Evolutionary conservation across 2,888 invertebrate genomes (phyloP).

Genomic region (Exephanes ischioxanthus): DNA sequence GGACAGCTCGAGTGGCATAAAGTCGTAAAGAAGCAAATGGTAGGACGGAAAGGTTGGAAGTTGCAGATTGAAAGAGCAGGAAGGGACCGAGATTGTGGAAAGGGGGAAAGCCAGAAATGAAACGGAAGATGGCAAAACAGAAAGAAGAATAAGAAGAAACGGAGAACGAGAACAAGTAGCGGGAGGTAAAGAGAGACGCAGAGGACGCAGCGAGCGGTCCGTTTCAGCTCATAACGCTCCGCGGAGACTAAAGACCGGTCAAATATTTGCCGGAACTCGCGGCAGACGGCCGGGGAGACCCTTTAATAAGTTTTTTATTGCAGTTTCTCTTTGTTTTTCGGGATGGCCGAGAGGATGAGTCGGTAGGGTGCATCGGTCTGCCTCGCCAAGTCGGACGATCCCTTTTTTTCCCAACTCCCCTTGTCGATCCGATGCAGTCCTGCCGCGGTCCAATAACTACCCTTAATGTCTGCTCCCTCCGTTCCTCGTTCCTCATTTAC

Average conservation of each 20-base stretch:
- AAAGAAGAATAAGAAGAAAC: slow-evolving; percentile 35
- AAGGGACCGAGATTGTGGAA: slow-evolving; percentile 26
- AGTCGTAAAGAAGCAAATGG: slow-evolving; percentile 69
- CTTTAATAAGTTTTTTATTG: slow-evolving; percentile 82
- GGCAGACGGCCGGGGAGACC: slow-evolving; percentile 68
- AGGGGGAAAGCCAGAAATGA: slow-evolving; percentile 56
- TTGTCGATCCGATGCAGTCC: slow-evolving; percentile 36
- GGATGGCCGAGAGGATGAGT: slow-evolving; percentile 24
- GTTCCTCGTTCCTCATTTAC: background rate
- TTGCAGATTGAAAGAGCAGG: slow-evolving; percentile 58
- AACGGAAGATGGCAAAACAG: slow-evolving; percentile 33
- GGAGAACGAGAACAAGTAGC: slow-evolving; percentile 24
- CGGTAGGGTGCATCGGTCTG: slow-evolving; percentile 41
- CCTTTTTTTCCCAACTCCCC: slow-evolving; percentile 69
- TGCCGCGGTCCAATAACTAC: slow-evolving; percentile 14
- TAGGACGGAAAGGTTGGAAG: slow-evolving; percentile 43
- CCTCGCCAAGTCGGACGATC: slow-evolving; percentile 14
- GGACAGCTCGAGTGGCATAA: slow-evolving; percentile 64
- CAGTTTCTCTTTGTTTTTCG: slow-evolving; percentile 76
- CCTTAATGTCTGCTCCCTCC: slow-evolving; percentile 1
- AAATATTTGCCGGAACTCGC: slow-evolving; percentile 81
- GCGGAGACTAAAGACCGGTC: slow-evolving; percentile 77
- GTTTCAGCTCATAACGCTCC: slow-evolving; percentile 77
- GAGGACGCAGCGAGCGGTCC: slow-evolving; percentile 61
- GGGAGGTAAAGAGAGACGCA: slow-evolving; percentile 15